phyloP scores from a whole-genome alignment of 2,888 invertebrate species.

The Coenonympha glycerion region DNA sequence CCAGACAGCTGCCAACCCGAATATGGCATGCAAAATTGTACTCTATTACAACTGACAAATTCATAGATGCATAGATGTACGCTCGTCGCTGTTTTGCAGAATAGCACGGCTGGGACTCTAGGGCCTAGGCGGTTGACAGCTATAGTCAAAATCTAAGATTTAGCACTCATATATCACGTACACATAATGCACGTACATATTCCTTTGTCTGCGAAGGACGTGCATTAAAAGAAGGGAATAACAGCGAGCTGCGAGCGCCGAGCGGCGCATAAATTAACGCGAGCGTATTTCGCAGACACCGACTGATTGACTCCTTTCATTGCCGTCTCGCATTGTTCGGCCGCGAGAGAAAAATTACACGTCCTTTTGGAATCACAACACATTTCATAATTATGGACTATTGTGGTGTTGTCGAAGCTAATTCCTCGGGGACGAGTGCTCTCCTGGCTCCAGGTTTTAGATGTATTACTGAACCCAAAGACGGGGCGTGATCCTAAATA shows the following conservation, averaged over 20 bases:
- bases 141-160: conserved; percentile 19
- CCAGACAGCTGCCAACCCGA: too few species aligned
- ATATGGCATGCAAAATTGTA: too few species aligned
- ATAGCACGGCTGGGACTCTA: too few species aligned
- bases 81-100: too few species aligned
- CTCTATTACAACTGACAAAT: too few species aligned
- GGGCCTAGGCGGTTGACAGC: not conserved
- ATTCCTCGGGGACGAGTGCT: conserved; percentile 55
- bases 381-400: conserved; percentile 77
- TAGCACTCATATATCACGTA: conserved; percentile 21
- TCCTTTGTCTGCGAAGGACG: conserved; percentile 51
- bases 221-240: conserved; percentile 41
- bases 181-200: conserved; percentile 38
- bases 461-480: conserved; percentile 59
- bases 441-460: conserved; percentile 51
- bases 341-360: conserved; percentile 63
- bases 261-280: conserved; percentile 63
- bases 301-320: conserved; percentile 76
- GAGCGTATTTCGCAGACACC: conserved; percentile 62
- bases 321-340: conserved; percentile 68
- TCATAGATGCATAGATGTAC: too few species aligned
- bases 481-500: conserved; percentile 48
- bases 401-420: conserved; percentile 68
- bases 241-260: conserved; percentile 34
- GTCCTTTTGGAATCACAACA: conserved; percentile 68